Percentiles rank a stretch among this genome's conserved stretches.
Evolutionary conservation across 2,797 vertebrate species (phyloP).

Genomic region (Strix occidentalis): DNA sequence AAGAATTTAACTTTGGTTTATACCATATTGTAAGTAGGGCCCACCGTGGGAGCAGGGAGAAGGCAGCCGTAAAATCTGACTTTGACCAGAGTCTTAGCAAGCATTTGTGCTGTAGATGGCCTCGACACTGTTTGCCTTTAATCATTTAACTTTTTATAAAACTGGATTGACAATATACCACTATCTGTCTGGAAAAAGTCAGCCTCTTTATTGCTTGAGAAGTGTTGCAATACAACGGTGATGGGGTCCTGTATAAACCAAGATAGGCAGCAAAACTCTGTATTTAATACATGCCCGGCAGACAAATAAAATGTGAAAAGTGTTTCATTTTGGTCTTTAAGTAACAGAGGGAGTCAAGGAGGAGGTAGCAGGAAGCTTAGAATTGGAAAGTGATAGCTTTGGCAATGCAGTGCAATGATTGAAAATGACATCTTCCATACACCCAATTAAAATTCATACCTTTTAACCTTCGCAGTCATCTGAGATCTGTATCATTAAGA

Average conservation of each 20-base stretch:
- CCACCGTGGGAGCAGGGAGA: background rate
- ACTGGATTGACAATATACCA: background rate
- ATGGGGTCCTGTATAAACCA: slow-evolving; percentile 46
- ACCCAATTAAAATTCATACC: slow-evolving; percentile 75
- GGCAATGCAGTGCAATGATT: background rate
- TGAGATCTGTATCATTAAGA: slow-evolving; percentile 77
- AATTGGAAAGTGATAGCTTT: slow-evolving; percentile 57
- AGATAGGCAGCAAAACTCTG: slow-evolving; percentile 37
- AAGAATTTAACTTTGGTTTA: background rate
- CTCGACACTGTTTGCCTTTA: background rate
- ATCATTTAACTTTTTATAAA: slow-evolving; percentile 19
- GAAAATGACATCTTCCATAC: slow-evolving; percentile 59
- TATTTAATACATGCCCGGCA: slow-evolving; percentile 44
- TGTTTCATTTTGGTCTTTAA: slow-evolving; percentile 52
- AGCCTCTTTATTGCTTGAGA: slow-evolving; percentile 50
- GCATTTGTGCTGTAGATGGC: background rate
- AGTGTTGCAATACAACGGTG: background rate
- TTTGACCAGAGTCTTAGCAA: background rate
- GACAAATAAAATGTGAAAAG: slow-evolving; percentile 61
- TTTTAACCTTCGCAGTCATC: slow-evolving; percentile 73
- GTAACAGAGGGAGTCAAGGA: slow-evolving; percentile 10
- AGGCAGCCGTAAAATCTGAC: background rate
- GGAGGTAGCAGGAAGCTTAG: slow-evolving; percentile 55
- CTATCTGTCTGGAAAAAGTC: slow-evolving; percentile 29
- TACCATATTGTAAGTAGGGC: background rate